Conservation (phyloP, 2,888 invertebrate genomes). For the Empis livida region DNA sequence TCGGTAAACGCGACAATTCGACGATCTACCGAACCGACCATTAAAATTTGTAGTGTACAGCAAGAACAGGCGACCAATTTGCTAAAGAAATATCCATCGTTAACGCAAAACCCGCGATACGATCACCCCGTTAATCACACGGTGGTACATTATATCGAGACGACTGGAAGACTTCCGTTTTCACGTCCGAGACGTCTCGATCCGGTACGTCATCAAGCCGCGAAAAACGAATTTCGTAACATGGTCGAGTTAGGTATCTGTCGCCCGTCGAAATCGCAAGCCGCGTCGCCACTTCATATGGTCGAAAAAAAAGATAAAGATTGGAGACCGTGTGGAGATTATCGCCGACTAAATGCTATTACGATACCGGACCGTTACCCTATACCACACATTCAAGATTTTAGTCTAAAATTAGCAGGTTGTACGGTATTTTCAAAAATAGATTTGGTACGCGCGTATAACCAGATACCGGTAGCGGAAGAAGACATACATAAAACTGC, state of each 20-base stretch:
- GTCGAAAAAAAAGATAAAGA: not conserved
- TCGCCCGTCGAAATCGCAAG: not conserved
- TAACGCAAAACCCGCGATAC: not conserved
- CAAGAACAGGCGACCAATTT: not conserved
- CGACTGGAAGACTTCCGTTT: not conserved
- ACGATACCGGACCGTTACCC: not conserved
- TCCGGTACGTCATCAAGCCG: not conserved
- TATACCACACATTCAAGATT: not conserved
- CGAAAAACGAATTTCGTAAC: not conserved
- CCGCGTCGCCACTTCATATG: not conserved
- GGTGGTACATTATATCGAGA: not conserved
- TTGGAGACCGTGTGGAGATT: slow-evolving; percentile 3
- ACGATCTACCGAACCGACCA: not conserved
- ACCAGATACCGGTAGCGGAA: slow-evolving; percentile 23
- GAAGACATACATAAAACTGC: not conserved
- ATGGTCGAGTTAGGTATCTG: not conserved
- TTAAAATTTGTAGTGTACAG: not conserved
- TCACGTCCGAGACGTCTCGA: not conserved
- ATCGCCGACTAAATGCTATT: not conserved
- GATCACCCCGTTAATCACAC: not conserved
- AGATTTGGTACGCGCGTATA: slow-evolving; percentile 21
- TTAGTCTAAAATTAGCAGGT: not conserved
- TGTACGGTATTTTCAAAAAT: slow-evolving; percentile 13
- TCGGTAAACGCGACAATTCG: not conserved
- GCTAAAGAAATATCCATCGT: not conserved